phyloP scores from a whole-genome alignment of 1,140 invertebrate genomes.

The Drosophila pachea region DNA sequence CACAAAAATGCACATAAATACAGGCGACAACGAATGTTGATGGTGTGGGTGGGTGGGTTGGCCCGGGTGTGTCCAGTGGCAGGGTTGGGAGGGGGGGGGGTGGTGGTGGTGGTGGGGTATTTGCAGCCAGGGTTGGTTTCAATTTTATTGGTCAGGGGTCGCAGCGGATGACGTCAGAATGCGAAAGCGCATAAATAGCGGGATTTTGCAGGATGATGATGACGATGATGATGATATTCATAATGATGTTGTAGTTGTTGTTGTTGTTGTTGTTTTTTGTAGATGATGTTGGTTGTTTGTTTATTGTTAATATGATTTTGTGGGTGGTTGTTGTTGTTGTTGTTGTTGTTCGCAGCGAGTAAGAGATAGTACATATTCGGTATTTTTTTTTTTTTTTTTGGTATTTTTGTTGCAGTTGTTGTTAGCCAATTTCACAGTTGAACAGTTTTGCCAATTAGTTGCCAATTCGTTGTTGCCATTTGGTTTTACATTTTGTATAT shows the following conservation, averaged over 20 bases:
- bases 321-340: slow-evolving; percentile 29
- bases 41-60: background rate
- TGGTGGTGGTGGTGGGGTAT: too few species aligned
- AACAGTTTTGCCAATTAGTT: slow-evolving; percentile 66
- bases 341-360: slow-evolving; percentile 28
- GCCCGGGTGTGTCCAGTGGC: too few species aligned
- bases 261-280: too few species aligned
- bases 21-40: slow-evolving; percentile 24
- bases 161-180: slow-evolving; percentile 59
- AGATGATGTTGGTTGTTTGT: too few species aligned
- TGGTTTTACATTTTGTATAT: slow-evolving; percentile 15
- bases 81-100: too few species aligned
- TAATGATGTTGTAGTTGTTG: slow-evolving; percentile 36
- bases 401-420: slow-evolving; percentile 24
- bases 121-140: too few species aligned
- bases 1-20: slow-evolving; percentile 76
- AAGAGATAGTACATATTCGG: slow-evolving; percentile 17
- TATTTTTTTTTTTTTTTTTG: slow-evolving; percentile 27
- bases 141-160: slow-evolving; percentile 21
- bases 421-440: slow-evolving; percentile 57
- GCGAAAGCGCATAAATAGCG: slow-evolving; percentile 72
- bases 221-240: slow-evolving; percentile 37
- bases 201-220: slow-evolving; percentile 61
- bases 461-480: slow-evolving; percentile 47
- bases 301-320: slow-evolving; percentile 52